Evolutionary conservation across 2,113 vertebrate species (phyloP).

Genomic region (Cygnus atratus): DNA sequence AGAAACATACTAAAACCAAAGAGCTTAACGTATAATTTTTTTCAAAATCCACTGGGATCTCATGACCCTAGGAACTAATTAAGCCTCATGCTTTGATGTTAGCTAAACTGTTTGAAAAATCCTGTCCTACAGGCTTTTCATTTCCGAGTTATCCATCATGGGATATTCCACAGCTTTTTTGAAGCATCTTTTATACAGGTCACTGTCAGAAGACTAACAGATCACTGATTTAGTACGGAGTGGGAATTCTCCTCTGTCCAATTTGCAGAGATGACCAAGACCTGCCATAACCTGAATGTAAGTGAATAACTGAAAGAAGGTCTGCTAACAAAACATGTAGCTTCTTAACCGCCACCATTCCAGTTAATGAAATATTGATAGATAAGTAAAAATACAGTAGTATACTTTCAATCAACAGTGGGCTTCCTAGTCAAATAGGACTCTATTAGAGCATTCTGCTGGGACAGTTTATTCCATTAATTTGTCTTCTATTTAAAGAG

Average conservation of each 20-base stretch:
- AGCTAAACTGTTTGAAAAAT: neutral
- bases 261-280: neutral
- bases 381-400: neutral
- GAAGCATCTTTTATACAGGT: neutral
- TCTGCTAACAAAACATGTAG: neutral
- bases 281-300: neutral
- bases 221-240: accelerated
- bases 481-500: neutral
- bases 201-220: neutral
- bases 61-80: neutral
- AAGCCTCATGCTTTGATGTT: neutral
- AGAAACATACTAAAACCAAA: neutral
- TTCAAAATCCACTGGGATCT: neutral
- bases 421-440: neutral
- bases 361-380: conserved; percentile 2
- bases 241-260: neutral
- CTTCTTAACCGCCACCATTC: neutral
- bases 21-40: neutral
- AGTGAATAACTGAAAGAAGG: neutral
- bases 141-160: neutral
- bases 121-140: neutral
- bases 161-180: neutral
- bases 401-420: neutral
- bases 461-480: neutral
- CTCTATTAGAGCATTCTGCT: neutral